Evolutionary conservation across 2,888 invertebrate genomes (phyloP), one percentile per base, ranked within the genome.

Genomic region (Halictus quadricinctus): DNA sequence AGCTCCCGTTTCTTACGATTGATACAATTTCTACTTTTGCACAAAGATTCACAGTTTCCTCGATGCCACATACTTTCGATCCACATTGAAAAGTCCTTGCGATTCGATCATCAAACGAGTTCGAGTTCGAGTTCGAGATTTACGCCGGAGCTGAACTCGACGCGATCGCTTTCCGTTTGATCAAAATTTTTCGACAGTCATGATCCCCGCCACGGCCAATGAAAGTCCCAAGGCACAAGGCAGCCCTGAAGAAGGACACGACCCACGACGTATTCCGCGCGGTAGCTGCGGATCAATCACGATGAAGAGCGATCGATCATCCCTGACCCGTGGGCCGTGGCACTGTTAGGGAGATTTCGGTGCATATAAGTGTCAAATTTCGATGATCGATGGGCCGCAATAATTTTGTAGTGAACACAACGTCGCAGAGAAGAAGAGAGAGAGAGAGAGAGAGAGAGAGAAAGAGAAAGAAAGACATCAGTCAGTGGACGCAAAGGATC

Each of bases 281-380:
- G 87, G 89, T 89, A 89, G 86, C 85, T 81, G 70, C 43, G 91
- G 90, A 93, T 93, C 92, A 91, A 91, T 92, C 92, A 89, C 87
- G 79, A 83, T 80, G 83, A 88, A 81, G 84, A 84, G 84, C 88
- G 90, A 93, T 93, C 93, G 91, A 93, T 93, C 93, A 93, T 91
- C 75, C 83, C 48, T 73, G 60, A 80, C 69, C 75, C 70, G 72
- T 72, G 82, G 75, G 84, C 81, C 79, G 76, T 79, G 84, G 85
- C 83, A 84, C 86, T 81, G 87, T 90, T 90, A 89, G 87, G 86
- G 87, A 90, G 91, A 92, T 93, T 92, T 90, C 85, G 87, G 87
- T 91, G 91, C 91, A 90, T 92, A 92, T 91, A 89, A 93, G 89
- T 91, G 93, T 93, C 93, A 91, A 92, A 92, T 93, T 92, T 92